phyloP scores from a whole-genome alignment of 2,113 vertebrate genomes.

The Pogonocichla stellata region DNA sequence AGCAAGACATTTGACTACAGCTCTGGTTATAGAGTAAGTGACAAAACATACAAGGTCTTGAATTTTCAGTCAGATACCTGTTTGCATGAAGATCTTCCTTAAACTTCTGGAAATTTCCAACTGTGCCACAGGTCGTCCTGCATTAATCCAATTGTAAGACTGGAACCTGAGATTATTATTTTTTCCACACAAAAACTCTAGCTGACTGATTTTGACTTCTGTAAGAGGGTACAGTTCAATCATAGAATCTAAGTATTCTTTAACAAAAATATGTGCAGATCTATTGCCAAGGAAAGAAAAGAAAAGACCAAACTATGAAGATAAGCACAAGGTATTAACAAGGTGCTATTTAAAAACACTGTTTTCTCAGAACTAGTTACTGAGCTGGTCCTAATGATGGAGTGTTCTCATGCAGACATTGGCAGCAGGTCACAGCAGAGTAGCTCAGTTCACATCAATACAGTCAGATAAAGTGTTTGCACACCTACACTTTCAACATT shows the following conservation, averaged over 20 bases:
- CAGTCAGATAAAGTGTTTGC: not conserved
- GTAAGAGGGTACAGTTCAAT: not conserved
- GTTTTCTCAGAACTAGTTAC: not conserved
- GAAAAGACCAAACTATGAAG: not conserved
- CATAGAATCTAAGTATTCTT: not conserved
- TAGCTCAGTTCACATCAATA: not conserved
- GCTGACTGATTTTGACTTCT: not conserved
- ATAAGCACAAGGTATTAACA: not conserved
- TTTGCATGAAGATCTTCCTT: not conserved
- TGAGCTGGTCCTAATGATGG: not conserved
- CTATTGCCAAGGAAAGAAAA: not conserved
- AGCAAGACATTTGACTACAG: not conserved
- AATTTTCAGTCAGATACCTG: not conserved
- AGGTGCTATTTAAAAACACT: not conserved
- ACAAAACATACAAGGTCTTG: not conserved
- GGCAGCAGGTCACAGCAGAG: not conserved
- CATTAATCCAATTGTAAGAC: not conserved
- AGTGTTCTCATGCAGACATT: not conserved
- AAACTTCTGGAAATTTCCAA: not conserved
- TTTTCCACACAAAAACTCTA: not conserved
- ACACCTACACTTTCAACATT: not conserved
- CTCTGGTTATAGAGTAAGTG: not conserved
- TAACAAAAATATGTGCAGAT: not conserved
- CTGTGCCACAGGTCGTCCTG: not conserved
- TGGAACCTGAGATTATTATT: not conserved